Base-by-base conservation (phyloP, 1,140 invertebrate genomes). In the Olivierus martensii region DNA sequence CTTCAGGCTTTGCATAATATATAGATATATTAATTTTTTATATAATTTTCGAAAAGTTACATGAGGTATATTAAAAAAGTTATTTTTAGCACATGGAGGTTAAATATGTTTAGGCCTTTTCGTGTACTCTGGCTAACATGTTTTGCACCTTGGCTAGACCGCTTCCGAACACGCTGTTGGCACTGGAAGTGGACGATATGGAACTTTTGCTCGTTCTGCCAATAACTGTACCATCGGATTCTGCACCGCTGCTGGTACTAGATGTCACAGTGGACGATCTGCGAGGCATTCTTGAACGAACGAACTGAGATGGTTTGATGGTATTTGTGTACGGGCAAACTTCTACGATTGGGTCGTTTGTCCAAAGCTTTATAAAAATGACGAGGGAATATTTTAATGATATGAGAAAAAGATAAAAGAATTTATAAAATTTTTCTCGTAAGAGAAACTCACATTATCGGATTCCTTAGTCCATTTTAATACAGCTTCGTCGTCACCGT, bases 311-410 rank as follows among this genome's bases (percentile, higher is more conserved):
- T 21, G 59, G 59, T 41, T 60, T 60, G 28, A 58, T 51, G 9
- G 50, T 46, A 36, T 60, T 60, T 35, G 59, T 60, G 15, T 58
- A 60, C 0, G 59, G 59, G 22, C 59, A 60, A 9, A 70, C 64
- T 57, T 74, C 71, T 42, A 71, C 60, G 21, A 75, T 62, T 15
- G 73, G 73, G 52, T 75, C 71, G 60, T 75, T 75, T 9, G 71
- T 75, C 74, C 73, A 75, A 10, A 74, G 62, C 49, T 66, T 63
- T n/a, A n/a, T n/a, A n/a, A n/a, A n/a, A n/a, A n/a, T n/a, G n/a
- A n/a, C n/a, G n/a, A n/a, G n/a, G n/a, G n/a, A n/a, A n/a, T n/a
- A n/a, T n/a, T n/a, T n/a, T 14, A 43, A 36, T 39, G 6, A 38
- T 18, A 47, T 48, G 10, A 59, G 18, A 7, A 37, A 45, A 45